Evolutionary conservation across 2,888 invertebrate species (phyloP).

Genomic region (Ochropleura plecta): DNA sequence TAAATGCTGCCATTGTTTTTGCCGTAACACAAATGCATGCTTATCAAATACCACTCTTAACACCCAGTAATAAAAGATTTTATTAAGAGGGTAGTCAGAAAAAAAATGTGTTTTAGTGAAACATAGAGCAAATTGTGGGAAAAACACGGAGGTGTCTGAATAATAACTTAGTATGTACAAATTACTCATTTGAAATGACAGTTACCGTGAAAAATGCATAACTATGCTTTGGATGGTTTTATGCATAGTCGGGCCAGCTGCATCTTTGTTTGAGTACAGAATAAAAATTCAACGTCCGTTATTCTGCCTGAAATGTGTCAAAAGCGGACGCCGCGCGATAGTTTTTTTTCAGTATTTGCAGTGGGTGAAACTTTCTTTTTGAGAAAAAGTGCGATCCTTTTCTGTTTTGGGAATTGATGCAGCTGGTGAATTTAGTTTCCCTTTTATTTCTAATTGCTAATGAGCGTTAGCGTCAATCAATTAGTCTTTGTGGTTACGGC

Average conservation of each 20-base stretch:
- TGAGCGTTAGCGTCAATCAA: too few species aligned
- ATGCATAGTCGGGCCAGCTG: constrained; percentile 62
- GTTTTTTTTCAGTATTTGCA: constrained; percentile 38
- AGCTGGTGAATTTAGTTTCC: background rate
- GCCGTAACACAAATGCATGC: constrained; percentile 30
- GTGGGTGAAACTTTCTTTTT: constrained; percentile 27
- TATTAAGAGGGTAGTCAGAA: constrained; percentile 32
- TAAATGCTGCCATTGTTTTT: constrained; percentile 63
- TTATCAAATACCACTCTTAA: constrained; percentile 62
- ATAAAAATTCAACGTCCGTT: constrained; percentile 46
- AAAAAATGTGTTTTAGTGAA: constrained; percentile 33
- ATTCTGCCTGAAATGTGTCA: constrained; percentile 53
- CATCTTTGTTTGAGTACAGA: constrained; percentile 47
- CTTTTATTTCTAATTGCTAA: background rate
- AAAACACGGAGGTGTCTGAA: constrained; percentile 78
- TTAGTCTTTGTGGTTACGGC: background rate
- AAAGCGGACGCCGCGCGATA: constrained; percentile 28
- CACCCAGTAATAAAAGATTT: constrained; percentile 45
- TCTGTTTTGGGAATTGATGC: constrained; percentile 6
- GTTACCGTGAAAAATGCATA: constrained; percentile 86
- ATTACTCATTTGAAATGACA: constrained; percentile 80
- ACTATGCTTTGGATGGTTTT: constrained; percentile 72
- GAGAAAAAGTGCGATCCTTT: background rate
- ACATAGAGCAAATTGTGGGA: constrained; percentile 80
- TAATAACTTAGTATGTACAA: constrained; percentile 80